These are phyloP conservation scores for Hypercompe scribonia DNA, from an alignment of 2,888 invertebrate species.

Conservation along the genomic window DNA sequence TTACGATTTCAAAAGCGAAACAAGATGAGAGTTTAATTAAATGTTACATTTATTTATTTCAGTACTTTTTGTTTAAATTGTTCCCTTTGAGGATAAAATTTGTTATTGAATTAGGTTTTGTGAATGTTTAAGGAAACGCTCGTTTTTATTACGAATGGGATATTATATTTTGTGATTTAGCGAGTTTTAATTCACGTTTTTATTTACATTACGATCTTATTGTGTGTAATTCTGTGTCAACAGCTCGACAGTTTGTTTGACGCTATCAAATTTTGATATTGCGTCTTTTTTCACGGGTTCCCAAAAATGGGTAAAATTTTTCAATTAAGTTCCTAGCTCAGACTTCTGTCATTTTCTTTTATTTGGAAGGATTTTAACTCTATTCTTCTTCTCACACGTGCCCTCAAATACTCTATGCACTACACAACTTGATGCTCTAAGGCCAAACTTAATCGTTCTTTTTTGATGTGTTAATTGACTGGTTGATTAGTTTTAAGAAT, in stretches of 20 bases:
- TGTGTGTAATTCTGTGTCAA: neutral
- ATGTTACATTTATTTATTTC: constrained; percentile 8
- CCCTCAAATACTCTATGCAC: too few relatives aligned
- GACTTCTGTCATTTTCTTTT: too few relatives aligned
- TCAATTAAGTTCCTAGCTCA: neutral
- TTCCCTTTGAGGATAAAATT: constrained; percentile 5
- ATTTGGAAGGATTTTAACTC: too few relatives aligned
- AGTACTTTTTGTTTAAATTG: neutral
- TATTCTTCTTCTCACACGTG: too few relatives aligned
- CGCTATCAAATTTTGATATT: neutral
- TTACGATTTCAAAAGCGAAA: constrained; percentile 22
- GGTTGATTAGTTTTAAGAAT: too few relatives aligned
- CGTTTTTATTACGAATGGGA: neutral
- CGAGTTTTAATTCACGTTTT: neutral
- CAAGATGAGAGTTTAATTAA: constrained; percentile 31
- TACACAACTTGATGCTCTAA: too few relatives aligned
- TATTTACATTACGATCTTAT: neutral
- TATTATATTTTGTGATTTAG: neutral
- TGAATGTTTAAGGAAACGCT: neutral
- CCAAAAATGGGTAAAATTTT: too few relatives aligned
- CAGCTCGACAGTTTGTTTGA: neutral
- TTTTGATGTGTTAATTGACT: too few relatives aligned
- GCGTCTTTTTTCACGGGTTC: neutral
- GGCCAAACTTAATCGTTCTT: too few relatives aligned
- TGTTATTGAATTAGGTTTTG: neutral